phyloP scores from a whole-genome alignment of 2,888 invertebrate species.

The Urechis unicinctus region DNA sequence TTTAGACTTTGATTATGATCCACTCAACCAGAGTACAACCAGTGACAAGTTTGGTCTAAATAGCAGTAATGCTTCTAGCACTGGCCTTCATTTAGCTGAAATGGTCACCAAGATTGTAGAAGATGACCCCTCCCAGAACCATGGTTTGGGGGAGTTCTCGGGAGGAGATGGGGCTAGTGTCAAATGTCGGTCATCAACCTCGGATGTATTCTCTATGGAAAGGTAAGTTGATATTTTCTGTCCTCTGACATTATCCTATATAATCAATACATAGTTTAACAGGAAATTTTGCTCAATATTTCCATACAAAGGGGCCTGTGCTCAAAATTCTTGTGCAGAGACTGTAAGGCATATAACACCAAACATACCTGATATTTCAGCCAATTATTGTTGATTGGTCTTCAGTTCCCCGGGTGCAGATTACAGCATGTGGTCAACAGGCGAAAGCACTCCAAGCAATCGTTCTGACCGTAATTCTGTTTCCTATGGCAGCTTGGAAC shows the following conservation, averaged over 20 bases:
- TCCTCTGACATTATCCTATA: not conserved
- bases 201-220: slow-evolving; percentile 1
- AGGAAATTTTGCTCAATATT: no score
- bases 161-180: not conserved
- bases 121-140: not conserved
- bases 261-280: no score
- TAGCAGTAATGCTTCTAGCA: not conserved
- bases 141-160: no score
- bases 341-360: no score
- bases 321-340: no score
- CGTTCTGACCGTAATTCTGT: not conserved
- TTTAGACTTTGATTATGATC: not conserved
- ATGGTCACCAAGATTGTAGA: slow-evolving; percentile 6
- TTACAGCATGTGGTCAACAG: not conserved
- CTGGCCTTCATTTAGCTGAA: slow-evolving; percentile 2
- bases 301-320: no score
- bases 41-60: no score
- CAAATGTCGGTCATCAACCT: not conserved
- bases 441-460: not conserved
- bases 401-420: not conserved
- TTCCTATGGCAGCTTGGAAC: not conserved
- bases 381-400: no score
- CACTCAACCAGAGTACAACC: not conserved
- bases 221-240: not conserved
- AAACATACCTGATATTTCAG: no score